Evolutionary conservation across 2,797 vertebrate genomes (phyloP).

Genomic region (Leucoraja ocellata): DNA sequence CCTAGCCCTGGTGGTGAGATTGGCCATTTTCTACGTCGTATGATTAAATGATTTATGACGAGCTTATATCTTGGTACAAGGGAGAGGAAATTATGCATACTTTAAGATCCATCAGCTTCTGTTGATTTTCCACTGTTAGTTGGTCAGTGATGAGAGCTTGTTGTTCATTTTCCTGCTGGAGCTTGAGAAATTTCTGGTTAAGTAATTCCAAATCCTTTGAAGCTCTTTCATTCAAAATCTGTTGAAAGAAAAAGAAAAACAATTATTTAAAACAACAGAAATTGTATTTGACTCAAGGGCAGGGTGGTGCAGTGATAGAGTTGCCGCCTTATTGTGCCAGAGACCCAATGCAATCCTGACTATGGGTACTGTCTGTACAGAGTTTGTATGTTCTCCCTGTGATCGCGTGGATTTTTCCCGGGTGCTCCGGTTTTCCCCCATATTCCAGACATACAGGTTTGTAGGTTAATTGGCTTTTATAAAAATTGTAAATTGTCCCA

Average conservation of each 20-base stretch:
- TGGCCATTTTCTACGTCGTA: not conserved
- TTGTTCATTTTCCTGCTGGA: conserved; percentile 70
- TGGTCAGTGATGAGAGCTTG: conserved; percentile 60
- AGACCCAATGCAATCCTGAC: too few species aligned
- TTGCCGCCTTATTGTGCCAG: too few species aligned
- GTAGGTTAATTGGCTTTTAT: too few species aligned
- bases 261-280: conserved; percentile 44
- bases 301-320: too few species aligned
- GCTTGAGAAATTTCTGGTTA: conserved; percentile 68
- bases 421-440: too few species aligned
- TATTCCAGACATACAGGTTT: too few species aligned
- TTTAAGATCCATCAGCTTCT: conserved; percentile 72
- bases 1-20: too few species aligned
- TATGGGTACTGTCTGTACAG: too few species aligned
- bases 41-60: not conserved
- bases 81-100: conserved; percentile 53
- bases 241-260: conserved; percentile 44
- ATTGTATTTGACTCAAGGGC: too few species aligned
- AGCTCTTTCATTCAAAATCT: conserved; percentile 72
- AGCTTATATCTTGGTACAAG: not conserved
- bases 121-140: conserved; percentile 69
- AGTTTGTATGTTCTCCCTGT: too few species aligned
- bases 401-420: too few species aligned
- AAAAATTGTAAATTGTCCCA: too few species aligned
- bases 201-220: conserved; percentile 78